Conservation (phyloP, 2,113 vertebrate species). For the Elephas maximus region DNA sequence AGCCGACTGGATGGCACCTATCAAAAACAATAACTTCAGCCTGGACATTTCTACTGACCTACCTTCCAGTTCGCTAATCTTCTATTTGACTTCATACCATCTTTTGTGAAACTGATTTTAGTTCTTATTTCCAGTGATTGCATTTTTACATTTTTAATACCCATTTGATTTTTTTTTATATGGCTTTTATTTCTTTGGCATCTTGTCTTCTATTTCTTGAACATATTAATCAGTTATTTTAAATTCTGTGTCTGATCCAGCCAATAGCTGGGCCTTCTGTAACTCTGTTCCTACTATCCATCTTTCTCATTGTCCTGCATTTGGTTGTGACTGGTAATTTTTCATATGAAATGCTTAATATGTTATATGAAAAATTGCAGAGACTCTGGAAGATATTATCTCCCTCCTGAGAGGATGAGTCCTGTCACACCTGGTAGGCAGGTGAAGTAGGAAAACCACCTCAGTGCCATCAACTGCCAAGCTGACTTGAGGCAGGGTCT, state of each 20-base stretch:
- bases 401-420: too few species aligned
- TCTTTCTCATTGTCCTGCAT: too few species aligned
- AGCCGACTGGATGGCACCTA: too few species aligned
- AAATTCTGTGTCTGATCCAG: too few species aligned
- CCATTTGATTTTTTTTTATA: neutral
- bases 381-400: neutral
- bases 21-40: neutral
- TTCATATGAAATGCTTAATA: neutral
- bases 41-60: too few species aligned
- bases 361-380: neutral
- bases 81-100: fast-evolving
- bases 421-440: neutral
- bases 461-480: too few species aligned
- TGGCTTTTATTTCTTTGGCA: neutral
- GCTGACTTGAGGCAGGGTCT: neutral
- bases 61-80: neutral
- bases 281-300: too few species aligned
- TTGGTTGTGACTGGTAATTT: neutral
- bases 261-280: neutral
- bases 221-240: too few species aligned
- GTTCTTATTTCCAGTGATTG: neutral
- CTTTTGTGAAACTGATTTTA: neutral
- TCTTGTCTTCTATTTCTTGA: too few species aligned
- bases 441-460: too few species aligned
- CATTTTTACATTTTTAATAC: neutral